phyloP scores from a whole-genome alignment of 1,140 invertebrate genomes.

The Brachionus paranguensis region DNA sequence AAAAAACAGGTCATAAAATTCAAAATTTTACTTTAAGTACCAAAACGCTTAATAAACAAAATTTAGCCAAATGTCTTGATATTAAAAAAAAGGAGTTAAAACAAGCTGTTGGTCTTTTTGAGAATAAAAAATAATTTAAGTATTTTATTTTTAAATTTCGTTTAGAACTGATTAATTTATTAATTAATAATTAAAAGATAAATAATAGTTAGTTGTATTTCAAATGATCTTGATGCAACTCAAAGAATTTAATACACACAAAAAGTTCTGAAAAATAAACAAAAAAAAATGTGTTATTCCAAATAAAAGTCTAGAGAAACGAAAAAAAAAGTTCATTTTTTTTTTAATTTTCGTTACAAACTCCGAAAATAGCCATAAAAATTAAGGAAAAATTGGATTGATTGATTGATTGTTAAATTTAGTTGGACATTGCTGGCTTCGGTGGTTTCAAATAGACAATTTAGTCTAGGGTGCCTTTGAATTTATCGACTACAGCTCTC shows the following conservation, averaged over 20 bases:
- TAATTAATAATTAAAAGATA: background rate
- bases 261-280: background rate
- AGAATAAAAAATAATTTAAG: background rate
- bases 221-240: background rate
- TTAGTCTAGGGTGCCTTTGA: slow-evolving; percentile 38
- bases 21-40: too few relatives aligned
- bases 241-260: slow-evolving; percentile 19
- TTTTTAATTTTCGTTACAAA: slow-evolving; percentile 19
- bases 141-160: slow-evolving; percentile 30
- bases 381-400: slow-evolving; percentile 9
- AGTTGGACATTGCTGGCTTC: slow-evolving; percentile 2
- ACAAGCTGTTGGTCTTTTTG: too few relatives aligned
- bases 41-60: too few relatives aligned
- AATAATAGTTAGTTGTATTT: slow-evolving; percentile 13
- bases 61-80: too few relatives aligned
- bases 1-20: too few relatives aligned
- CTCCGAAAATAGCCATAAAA: slow-evolving; percentile 21
- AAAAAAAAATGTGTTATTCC: background rate
- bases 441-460: background rate
- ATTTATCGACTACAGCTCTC: slow-evolving; percentile 26
- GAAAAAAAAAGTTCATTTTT: background rate
- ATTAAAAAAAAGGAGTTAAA: too few relatives aligned
- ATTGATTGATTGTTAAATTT: background rate
- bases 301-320: slow-evolving; percentile 10
- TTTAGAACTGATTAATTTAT: slow-evolving; percentile 33